Evolutionary conservation across 2,888 invertebrate genomes (phyloP).

Genomic region (Epistrophella euchroma): DNA sequence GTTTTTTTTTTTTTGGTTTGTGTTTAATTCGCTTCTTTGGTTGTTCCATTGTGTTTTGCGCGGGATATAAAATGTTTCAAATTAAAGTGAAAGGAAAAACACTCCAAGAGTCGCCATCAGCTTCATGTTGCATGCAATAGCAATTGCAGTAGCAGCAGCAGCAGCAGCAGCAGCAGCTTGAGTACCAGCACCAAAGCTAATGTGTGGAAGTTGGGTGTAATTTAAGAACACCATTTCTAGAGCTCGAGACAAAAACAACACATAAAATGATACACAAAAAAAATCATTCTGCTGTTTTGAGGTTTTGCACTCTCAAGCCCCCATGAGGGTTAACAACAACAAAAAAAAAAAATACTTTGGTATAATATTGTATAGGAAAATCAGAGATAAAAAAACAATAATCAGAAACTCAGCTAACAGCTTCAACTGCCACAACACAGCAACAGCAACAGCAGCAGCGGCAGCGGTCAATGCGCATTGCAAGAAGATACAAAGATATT

Average conservation of each 20-base stretch:
- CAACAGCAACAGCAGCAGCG: too few relatives aligned
- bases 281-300: constrained; percentile 52
- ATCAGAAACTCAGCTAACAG: constrained; percentile 35
- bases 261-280: constrained; percentile 3
- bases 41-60: constrained; percentile 49
- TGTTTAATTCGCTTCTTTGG: constrained; percentile 46
- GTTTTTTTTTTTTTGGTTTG: not conserved
- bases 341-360: constrained; percentile 49
- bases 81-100: constrained; percentile 74
- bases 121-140: constrained; percentile 31
- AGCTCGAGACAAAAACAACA: constrained; percentile 37
- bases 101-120: constrained; percentile 45
- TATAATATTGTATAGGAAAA: constrained; percentile 63
- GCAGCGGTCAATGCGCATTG: constrained; percentile 57
- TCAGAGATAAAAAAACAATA: constrained; percentile 65
- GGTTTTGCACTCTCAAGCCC: constrained; percentile 40
- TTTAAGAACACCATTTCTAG: constrained; percentile 71
- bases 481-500: constrained; percentile 62
- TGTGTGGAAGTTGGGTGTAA: constrained; percentile 64
- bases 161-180: constrained; percentile 1
- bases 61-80: constrained; percentile 56
- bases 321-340: constrained; percentile 16
- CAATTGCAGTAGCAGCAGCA: constrained; percentile 12
- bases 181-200: constrained; percentile 47
- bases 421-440: constrained; percentile 23